phyloP scores from a whole-genome alignment of 92 coral and sea anemone genomes.

The Diadumene lineata region DNA sequence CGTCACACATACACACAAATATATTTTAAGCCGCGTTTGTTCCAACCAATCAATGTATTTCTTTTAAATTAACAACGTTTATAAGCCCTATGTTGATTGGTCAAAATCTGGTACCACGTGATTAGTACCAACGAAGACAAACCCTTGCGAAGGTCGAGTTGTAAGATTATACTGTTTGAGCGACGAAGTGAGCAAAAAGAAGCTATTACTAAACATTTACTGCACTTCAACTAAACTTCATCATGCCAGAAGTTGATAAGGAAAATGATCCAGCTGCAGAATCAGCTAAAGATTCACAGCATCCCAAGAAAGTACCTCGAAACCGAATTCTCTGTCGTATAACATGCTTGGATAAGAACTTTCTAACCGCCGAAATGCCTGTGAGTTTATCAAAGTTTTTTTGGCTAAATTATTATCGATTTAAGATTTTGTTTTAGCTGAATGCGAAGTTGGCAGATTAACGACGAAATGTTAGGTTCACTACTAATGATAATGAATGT shows the following conservation, averaged over 20 bases:
- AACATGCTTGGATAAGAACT: constrained; percentile 87
- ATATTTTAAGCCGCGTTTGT: constrained; percentile 10
- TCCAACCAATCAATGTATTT: constrained; percentile 11
- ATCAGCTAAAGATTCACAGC: too few species aligned
- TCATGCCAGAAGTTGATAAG: constrained; percentile 72
- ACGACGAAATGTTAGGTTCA: background rate
- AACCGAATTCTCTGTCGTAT: constrained; percentile 85
- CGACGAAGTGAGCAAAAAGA: constrained; percentile 8
- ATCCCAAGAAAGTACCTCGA: constrained; percentile 67
- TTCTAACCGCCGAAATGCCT: constrained; percentile 80
- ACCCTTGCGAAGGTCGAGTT: constrained; percentile 15
- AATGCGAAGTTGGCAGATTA: background rate
- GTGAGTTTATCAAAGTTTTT: constrained; percentile 45
- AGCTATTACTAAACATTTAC: constrained; percentile 1
- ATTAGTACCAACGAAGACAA: constrained; percentile 12
- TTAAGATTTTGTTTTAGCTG: background rate
- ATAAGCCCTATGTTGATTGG: constrained; percentile 18
- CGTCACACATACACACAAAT: constrained; percentile 34
- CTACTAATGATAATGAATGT: background rate
- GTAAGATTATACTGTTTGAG: constrained; percentile 7
- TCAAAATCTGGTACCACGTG: constrained; percentile 9
- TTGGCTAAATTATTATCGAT: background rate
- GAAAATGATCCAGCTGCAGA: constrained; percentile 56
- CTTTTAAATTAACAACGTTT: constrained; percentile 4
- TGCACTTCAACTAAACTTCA: background rate